Evolutionary conservation across 1,140 invertebrate genomes (phyloP).

Genomic region (Papilio polytes): DNA sequence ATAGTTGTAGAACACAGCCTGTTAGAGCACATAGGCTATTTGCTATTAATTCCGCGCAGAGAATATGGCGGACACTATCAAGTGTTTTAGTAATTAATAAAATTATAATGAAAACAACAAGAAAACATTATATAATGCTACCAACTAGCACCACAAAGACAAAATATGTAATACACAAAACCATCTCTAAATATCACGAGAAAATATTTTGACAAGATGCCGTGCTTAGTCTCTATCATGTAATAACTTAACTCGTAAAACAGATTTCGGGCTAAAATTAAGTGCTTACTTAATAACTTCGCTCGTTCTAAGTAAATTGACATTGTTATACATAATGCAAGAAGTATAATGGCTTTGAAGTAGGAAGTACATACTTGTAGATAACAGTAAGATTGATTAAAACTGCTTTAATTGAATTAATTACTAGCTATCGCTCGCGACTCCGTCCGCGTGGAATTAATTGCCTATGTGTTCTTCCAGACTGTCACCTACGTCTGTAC

Average conservation of each 20-base stretch:
- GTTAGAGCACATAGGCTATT: too few species aligned
- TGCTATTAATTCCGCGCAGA: too few species aligned
- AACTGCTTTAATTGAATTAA: too few species aligned
- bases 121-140: too few species aligned
- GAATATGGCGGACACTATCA: too few species aligned
- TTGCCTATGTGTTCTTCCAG: too few species aligned
- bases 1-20: too few species aligned
- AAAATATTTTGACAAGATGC: neutral
- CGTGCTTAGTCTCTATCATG: neutral
- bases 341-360: neutral
- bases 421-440: too few species aligned
- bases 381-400: neutral
- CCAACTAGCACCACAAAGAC: neutral
- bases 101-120: too few species aligned
- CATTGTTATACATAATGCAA: conserved; percentile 13
- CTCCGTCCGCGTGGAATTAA: too few species aligned
- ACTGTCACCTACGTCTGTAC: too few species aligned
- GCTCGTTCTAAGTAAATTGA: conserved; percentile 14
- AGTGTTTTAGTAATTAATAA: too few species aligned
- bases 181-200: neutral
- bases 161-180: neutral
- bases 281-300: conserved; percentile 25
- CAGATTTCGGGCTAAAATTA: conserved; percentile 20
- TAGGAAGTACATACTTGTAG: neutral
- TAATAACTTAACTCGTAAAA: conserved; percentile 23